phyloP scores from a whole-genome alignment of 2,888 invertebrate species.

The Rhaphigaster nebulosa region DNA sequence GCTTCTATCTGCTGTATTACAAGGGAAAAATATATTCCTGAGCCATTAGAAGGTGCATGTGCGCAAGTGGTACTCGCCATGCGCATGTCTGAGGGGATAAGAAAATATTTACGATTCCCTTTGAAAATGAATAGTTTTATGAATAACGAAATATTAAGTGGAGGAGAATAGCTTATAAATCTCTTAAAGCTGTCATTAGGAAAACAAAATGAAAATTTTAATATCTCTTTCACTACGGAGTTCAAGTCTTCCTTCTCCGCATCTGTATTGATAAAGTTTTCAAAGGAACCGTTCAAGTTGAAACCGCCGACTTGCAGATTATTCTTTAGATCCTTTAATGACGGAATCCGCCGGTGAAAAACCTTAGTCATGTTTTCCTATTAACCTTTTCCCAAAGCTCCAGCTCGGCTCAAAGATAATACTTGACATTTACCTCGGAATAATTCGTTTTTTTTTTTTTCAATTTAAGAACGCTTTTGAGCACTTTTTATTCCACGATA shows the following conservation, averaged over 20 bases:
- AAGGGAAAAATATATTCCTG: too few relatives aligned
- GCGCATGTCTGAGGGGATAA: too few relatives aligned
- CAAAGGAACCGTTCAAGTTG: background rate
- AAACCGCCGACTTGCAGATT: background rate
- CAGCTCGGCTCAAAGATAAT: background rate
- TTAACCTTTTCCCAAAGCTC: background rate
- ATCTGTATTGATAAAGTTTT: constrained; percentile 18
- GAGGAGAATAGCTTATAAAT: background rate
- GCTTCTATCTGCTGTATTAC: too few relatives aligned
- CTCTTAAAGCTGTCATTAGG: background rate
- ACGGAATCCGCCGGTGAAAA: background rate
- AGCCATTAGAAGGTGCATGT: too few relatives aligned
- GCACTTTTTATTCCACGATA: background rate
- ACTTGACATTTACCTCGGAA: background rate
- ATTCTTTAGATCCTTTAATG: constrained; percentile 10
- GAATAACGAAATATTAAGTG: background rate
- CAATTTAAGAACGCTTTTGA: background rate
- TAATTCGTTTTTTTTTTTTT: background rate
- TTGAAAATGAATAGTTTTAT: too few relatives aligned
- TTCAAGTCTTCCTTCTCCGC: background rate
- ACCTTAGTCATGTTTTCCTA: background rate
- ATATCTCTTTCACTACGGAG: background rate
- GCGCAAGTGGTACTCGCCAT: too few relatives aligned
- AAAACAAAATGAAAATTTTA: background rate
- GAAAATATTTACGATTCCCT: background rate